A percentile compares a stretch with the other conserved stretches of the same genome.
These are phyloP conservation scores for Tetragnatha montana DNA, from an alignment of 2,888 invertebrate species.

Conservation along the genomic window DNA sequence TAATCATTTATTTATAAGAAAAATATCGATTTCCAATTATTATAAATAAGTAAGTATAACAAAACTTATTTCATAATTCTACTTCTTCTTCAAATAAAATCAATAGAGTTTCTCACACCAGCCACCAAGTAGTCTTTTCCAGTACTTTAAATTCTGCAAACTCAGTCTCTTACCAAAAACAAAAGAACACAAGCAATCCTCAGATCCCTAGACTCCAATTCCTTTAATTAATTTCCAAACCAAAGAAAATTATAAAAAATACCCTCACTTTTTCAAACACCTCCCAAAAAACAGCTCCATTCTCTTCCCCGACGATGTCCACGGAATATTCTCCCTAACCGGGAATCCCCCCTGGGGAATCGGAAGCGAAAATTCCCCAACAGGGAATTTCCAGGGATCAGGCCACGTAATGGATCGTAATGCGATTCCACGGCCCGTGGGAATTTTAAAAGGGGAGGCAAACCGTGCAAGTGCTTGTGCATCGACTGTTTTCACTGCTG, in stretches of 20 bases:
- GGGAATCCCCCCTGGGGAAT: background rate
- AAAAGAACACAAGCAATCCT: background rate
- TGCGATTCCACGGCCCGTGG: slow-evolving; percentile 13
- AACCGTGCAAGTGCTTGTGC: background rate
- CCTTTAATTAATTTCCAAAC: background rate
- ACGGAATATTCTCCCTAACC: background rate
- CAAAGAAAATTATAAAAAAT: background rate
- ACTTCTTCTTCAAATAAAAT: no score
- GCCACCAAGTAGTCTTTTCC: no score
- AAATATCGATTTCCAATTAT: no score
- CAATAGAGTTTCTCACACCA: no score
- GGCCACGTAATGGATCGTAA: slow-evolving; percentile 33
- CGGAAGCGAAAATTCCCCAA: slow-evolving; percentile 11
- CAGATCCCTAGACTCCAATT: background rate
- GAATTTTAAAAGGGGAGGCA: background rate
- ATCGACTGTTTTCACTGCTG: background rate
- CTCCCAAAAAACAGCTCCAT: background rate
- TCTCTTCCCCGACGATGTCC: background rate
- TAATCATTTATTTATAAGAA: no score
- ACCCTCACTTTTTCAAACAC: background rate
- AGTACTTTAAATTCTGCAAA: background rate
- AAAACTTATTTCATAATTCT: no score
- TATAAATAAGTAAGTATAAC: no score
- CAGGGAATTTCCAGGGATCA: slow-evolving; percentile 10
- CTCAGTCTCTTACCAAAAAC: background rate